Conservation (phyloP, 2,888 invertebrate genomes). For the Lithosia quadra region DNA sequence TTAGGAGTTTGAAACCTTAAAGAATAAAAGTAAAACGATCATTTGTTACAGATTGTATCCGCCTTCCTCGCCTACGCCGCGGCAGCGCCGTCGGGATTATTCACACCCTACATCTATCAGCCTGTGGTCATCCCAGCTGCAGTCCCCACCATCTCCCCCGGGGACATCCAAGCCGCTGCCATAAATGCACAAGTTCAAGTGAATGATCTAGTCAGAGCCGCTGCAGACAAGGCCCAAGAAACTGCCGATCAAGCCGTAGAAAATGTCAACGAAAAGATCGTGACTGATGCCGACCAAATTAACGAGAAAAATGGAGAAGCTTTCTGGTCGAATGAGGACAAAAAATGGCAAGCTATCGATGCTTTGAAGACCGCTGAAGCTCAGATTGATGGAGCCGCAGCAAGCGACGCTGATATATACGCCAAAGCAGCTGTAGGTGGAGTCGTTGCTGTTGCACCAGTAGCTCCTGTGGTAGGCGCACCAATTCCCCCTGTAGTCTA, state of each 20-base stretch:
- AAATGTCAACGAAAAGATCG: slow-evolving; percentile 62
- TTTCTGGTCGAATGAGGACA: slow-evolving; percentile 74
- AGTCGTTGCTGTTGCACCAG: slow-evolving; percentile 24
- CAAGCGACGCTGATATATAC: slow-evolving; percentile 59
- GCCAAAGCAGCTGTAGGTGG: slow-evolving; percentile 59
- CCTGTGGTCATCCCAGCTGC: slow-evolving; percentile 53
- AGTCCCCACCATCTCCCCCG: slow-evolving; percentile 68
- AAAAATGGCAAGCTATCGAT: slow-evolving; percentile 78
- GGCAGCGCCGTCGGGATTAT: slow-evolving; percentile 69
- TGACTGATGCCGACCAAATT: slow-evolving; percentile 59
- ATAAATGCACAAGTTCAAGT: slow-evolving; percentile 66
- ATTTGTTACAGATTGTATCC: slow-evolving; percentile 67
- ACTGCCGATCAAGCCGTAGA: slow-evolving; percentile 63
- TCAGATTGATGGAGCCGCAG: slow-evolving; percentile 68
- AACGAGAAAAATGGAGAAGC: slow-evolving; percentile 63
- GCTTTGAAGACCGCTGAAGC: slow-evolving; percentile 74
- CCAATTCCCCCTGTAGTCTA: slow-evolving; percentile 45
- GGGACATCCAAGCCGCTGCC: slow-evolving; percentile 77
- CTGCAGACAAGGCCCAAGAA: slow-evolving; percentile 66
- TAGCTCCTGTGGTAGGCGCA: slow-evolving; percentile 33
- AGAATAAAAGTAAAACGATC: too few relatives aligned
- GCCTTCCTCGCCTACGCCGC: slow-evolving; percentile 70
- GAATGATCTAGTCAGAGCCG: slow-evolving; percentile 62
- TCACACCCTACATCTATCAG: slow-evolving; percentile 37
- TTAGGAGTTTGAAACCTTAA: too few relatives aligned